These are phyloP conservation scores for Ciconia boyciana DNA, from an alignment of 2,113 vertebrate genomes.

Conservation along the genomic window DNA sequence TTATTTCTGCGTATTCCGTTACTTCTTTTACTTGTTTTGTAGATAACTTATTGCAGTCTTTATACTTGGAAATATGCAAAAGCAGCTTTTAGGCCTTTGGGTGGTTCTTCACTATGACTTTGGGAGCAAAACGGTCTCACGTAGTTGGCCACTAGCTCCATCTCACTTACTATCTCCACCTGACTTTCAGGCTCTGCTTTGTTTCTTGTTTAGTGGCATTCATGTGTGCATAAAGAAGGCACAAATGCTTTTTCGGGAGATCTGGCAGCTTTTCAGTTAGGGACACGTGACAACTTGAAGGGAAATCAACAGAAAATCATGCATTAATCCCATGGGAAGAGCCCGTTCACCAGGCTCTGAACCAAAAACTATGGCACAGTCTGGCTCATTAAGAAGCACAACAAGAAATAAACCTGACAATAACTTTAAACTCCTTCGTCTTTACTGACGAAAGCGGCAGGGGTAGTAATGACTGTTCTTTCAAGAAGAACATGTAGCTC, in stretches of 20 bases:
- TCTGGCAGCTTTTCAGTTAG: background rate
- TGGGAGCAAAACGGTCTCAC: background rate
- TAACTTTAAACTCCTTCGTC: background rate
- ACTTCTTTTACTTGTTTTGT: constrained; percentile 12
- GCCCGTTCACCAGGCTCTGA: background rate
- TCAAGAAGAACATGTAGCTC: background rate
- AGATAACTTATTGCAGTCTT: background rate
- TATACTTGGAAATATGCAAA: background rate
- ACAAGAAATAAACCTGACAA: background rate
- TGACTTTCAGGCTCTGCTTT: background rate
- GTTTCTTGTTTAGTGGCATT: background rate
- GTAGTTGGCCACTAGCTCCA: background rate
- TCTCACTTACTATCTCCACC: background rate
- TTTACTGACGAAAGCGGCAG: background rate
- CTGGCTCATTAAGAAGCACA: background rate
- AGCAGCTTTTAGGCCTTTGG: background rate
- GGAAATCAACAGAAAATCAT: background rate
- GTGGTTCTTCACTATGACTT: background rate
- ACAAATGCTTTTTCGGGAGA: background rate
- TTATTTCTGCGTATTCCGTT: constrained; percentile 20
- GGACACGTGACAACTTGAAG: background rate
- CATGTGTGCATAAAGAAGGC: background rate
- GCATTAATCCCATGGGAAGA: background rate
- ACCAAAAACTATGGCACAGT: background rate
- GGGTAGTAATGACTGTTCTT: background rate